phyloP scores from a whole-genome alignment of 2,113 vertebrate species.

The Archocentrus centrarchus region DNA sequence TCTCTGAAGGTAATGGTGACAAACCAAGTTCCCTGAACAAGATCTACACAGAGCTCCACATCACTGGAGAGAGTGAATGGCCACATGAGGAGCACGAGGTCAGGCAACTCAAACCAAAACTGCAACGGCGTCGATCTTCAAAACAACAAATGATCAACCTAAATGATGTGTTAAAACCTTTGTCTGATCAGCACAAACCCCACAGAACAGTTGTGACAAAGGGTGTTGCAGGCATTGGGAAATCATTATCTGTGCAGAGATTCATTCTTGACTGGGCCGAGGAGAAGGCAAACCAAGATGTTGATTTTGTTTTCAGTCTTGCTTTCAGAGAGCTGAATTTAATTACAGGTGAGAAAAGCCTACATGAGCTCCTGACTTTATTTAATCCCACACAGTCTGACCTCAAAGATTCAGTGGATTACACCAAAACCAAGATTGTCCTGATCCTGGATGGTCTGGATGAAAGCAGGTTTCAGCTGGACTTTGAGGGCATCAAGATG shows the following conservation, averaged over 20 bases:
- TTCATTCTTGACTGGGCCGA: constrained; percentile 61
- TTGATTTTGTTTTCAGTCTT: constrained; percentile 59
- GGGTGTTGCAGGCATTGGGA: constrained; percentile 61
- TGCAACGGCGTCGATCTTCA: fast-evolving
- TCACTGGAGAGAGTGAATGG: constrained; percentile 2
- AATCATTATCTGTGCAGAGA: constrained; percentile 58
- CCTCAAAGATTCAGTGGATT: not conserved
- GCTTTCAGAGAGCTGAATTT: constrained; percentile 62
- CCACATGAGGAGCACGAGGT: constrained; percentile 7
- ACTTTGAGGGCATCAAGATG: constrained; percentile 2
- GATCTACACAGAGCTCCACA: not conserved
- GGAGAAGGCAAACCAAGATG: not conserved
- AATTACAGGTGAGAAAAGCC: constrained; percentile 6
- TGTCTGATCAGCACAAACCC: not conserved
- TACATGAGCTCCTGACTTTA: constrained; percentile 41
- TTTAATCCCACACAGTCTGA: constrained; percentile 18
- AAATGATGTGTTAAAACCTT: constrained; percentile 23
- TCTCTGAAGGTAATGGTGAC: constrained; percentile 31
- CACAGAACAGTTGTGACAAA: constrained; percentile 43
- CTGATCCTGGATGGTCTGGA: constrained; percentile 71
- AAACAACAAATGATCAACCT: not conserved
- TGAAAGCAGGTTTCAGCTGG: constrained; percentile 56
- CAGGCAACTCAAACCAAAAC: not conserved
- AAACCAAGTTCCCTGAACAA: not conserved
- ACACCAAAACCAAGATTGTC: not conserved